Percentiles rank a stretch among this genome's conserved stretches.
Evolutionary conservation across 2,113 vertebrate genomes (phyloP).

Genomic region (Syrmaticus mikado): DNA sequence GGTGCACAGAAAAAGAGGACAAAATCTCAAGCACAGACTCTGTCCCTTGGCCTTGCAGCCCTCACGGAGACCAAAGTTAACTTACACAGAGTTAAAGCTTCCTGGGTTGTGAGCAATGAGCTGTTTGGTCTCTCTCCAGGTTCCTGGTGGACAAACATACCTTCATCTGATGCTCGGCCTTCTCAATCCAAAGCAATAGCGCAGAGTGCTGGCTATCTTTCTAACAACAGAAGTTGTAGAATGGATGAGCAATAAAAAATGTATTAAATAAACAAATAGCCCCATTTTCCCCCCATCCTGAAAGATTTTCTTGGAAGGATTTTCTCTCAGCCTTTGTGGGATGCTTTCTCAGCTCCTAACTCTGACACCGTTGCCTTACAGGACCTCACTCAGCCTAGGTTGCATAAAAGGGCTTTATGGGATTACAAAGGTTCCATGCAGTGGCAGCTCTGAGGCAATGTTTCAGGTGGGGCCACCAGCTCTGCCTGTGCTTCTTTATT

Average conservation of each 20-base stretch:
- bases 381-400: constrained; percentile 39
- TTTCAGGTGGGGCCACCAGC: constrained; percentile 20
- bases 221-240: neutral
- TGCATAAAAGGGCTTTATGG: constrained; percentile 66
- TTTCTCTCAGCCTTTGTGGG: constrained; percentile 1
- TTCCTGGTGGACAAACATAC: neutral
- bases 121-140: neutral
- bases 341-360: neutral
- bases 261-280: neutral
- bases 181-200: neutral
- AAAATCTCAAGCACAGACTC: neutral
- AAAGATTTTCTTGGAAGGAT: neutral
- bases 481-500: neutral
- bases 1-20: neutral
- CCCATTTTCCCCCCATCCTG: rapidly evolving
- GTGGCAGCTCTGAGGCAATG: neutral
- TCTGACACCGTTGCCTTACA: constrained; percentile 54
- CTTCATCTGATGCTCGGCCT: rapidly evolving
- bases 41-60: too few relatives aligned
- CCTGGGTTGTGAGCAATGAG: neutral
- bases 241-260: neutral
- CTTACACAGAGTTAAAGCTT: neutral
- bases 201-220: neutral
- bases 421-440: constrained; percentile 63
- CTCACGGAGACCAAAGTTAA: neutral